phyloP scores from a whole-genome alignment of 2,113 vertebrate genomes.

The Mustela nigripes region DNA sequence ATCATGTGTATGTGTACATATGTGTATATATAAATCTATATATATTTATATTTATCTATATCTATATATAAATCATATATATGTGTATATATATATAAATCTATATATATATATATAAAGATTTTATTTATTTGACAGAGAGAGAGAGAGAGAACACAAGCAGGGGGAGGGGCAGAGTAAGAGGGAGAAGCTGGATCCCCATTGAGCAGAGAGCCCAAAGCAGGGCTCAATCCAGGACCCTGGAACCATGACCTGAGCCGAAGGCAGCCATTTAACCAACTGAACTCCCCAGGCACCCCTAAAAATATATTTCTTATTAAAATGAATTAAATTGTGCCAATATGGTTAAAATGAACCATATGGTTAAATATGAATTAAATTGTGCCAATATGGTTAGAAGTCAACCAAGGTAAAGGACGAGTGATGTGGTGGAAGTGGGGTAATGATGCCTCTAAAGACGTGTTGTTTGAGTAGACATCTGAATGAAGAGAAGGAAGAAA shows the following conservation, averaged over 20 bases:
- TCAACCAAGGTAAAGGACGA: not conserved
- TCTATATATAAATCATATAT: not conserved
- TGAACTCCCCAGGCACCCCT: not conserved
- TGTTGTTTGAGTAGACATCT: not conserved
- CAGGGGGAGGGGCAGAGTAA: not conserved
- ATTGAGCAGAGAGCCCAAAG: not conserved
- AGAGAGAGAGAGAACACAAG: not conserved
- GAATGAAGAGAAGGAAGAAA: not conserved
- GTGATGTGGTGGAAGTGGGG: not conserved
- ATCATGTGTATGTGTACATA: not conserved
- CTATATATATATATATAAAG: too few species aligned
- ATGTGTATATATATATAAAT: not conserved
- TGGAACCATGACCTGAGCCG: not conserved
- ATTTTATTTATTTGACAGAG: not conserved
- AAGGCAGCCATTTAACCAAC: not conserved
- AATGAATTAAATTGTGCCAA: not conserved
- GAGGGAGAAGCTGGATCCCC: not conserved
- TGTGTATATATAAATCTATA: not conserved
- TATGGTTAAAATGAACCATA: not conserved
- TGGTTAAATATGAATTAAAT: not conserved
- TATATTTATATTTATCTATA: not conserved
- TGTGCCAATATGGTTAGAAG: not conserved
- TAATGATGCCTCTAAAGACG: not conserved
- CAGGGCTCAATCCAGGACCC: not conserved
- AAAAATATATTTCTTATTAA: not conserved